Conservation (phyloP, 2,888 invertebrate species). For the Dioctria linearis region DNA sequence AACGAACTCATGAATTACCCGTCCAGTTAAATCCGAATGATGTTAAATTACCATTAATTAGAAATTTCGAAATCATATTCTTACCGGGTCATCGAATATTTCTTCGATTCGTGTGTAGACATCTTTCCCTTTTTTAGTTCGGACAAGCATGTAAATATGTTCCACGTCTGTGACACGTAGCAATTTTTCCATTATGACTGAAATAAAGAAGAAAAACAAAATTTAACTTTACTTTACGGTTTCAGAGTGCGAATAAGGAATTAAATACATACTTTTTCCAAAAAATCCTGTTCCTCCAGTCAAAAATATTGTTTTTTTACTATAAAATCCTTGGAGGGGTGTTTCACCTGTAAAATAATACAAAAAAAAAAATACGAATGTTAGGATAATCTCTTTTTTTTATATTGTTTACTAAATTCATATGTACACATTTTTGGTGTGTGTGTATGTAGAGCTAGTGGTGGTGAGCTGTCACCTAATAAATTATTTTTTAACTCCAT, state of each 20-base stretch:
- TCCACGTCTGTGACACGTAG: slow-evolving; percentile 74
- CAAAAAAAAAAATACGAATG: neutral
- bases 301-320: slow-evolving; percentile 74
- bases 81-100: slow-evolving; percentile 79
- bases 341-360: slow-evolving; percentile 58
- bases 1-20: no score
- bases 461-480: no score
- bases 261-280: slow-evolving; percentile 67
- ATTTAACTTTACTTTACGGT: neutral
- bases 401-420: no score
- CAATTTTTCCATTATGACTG: slow-evolving; percentile 76
- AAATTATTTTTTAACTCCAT: no score
- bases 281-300: slow-evolving; percentile 76
- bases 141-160: slow-evolving; percentile 74
- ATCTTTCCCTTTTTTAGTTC: slow-evolving; percentile 77
- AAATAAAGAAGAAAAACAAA: slow-evolving; percentile 55
- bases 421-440: no score
- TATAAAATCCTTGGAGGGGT: slow-evolving; percentile 74
- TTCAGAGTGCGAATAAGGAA: no score
- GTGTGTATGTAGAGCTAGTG: no score
- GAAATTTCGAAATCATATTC: slow-evolving; percentile 26
- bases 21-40: no score
- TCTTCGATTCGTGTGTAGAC: slow-evolving; percentile 78
- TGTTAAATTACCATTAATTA: no score
- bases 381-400: no score